Base-by-base conservation (phyloP, 1,140 invertebrate species). In the Lethocerus indicus region DNA sequence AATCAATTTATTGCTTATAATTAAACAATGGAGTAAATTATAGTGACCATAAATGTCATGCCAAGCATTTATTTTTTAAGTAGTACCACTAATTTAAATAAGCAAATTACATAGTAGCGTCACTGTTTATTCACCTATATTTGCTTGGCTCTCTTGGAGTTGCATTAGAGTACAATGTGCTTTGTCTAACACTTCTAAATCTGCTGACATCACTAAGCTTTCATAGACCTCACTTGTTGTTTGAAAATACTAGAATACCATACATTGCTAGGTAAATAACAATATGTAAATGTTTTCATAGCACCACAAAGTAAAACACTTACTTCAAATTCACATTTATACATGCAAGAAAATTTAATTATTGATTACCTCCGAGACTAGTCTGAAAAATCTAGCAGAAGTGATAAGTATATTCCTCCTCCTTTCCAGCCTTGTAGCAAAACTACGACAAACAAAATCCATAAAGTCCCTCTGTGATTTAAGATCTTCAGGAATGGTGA, bases 361-460 rank as follows among this genome's bases (percentile, higher is more conserved):
- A 46, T 14, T 18, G 58, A 60, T 62, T 57, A 79, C 76, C 63
- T 86, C 79, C 13, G 81, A 73, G 37, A 83, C 75, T 23, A 85
- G 67, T 26, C 82, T 71, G 60, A 83, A 83, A 62, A 86, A 86
- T 56, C 79, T 63, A 49, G 80, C 67, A 1, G 81, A 83, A 3
- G 81, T 81, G 36, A 85, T 81, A 5, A 87, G 61, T n/a, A 83
- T 68, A 57, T 81, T 84, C 50, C 82, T 64, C 25, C 83, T 63
- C 32, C 79, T 71, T 57, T 87, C 82, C 40, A 87, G 61, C n/a
- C 83, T 68, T 23, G 73, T 74, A 0, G 83, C 83, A 59, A 84
- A 86, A 57, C 77, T 83, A 44, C 80, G 71, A 56, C 78, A 83
- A 0, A 85, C 77, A 52, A 82, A 84, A 63, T 87, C 78, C 82